Base-by-base conservation (phyloP, 53 echinoderm and acorn worm species). In the Hippasteria phrygiana region DNA sequence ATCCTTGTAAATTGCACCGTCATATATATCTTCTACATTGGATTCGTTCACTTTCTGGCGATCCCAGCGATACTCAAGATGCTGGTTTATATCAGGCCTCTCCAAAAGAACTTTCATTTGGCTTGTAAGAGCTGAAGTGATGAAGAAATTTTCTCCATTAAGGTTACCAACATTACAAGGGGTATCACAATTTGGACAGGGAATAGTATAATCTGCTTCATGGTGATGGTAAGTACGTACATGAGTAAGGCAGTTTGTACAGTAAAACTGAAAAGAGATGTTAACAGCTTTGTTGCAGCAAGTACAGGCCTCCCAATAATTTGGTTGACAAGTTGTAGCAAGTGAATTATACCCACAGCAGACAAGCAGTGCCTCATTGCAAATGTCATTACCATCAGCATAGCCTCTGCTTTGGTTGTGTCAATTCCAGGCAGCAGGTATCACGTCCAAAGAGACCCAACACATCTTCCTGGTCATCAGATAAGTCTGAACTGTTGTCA, bases 201-300 rank as follows among this genome's bases (percentile, higher is more conserved):
- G 39, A 29, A 56, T 35, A 29, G 11, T 20, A 34, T 78, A 80
- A 53, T 87, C 34, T 17, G 35, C 0, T 14, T 54, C 32, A 32
- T 43, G 43, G 7, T 66, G 38, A 40, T 65, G 29, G 77, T 46
- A 87, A 16, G 88, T 55, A 22, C 37, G 38, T 22, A 91, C 87
- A 53, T 55, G 87, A 1, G 36, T 39, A 27, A 55, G 39, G 42
- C 91, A 91, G 67, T 62, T 34, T 7, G 65, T 16, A 65, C 88
- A 91, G 56, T 83, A 91, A 55, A 91, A 91, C 26, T 91, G 87
- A 87, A 91, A 91, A n/a, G 38, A 41, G 8, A 90, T 32, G 6
- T 73, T 33, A 12, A 83, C 41, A 2, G 39, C 62, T 31, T 20
- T 71, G 20, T 65, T 73, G 89, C 78, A 10, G 28, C 41, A 16